These are phyloP conservation scores for Corythoichthys haematopterus DNA, from an alignment of 2,113 vertebrate genomes.

Conservation along the genomic window DNA sequence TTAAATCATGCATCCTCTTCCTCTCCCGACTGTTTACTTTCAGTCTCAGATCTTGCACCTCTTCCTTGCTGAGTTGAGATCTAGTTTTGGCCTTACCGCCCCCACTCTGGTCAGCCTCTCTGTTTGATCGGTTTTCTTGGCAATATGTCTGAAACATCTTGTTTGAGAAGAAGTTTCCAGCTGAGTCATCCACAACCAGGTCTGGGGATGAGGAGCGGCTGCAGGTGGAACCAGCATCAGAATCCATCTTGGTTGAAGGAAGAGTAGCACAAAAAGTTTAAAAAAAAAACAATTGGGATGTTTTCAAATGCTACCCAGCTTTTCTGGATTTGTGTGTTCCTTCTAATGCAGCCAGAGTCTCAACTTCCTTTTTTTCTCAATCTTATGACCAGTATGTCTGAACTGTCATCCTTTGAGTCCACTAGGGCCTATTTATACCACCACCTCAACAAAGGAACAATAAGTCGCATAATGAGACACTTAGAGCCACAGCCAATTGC, in stretches of 20 bases:
- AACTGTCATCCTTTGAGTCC: conserved; percentile 55
- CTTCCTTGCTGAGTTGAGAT: conserved; percentile 54
- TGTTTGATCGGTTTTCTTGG: conserved; percentile 33
- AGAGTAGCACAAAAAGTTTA: background rate
- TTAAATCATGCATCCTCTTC: conserved; percentile 81
- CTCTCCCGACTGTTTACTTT: conserved; percentile 81
- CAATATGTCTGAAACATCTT: conserved; percentile 72
- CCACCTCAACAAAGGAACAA: conserved; percentile 77
- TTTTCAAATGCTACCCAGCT: conserved; percentile 14
- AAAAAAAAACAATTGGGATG: background rate
- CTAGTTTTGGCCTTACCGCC: conserved; percentile 42
- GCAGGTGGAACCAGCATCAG: conserved; percentile 70
- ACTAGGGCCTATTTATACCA: conserved; percentile 72
- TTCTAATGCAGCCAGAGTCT: conserved; percentile 19
- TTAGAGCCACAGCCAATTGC: conserved; percentile 74
- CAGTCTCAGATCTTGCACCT: conserved; percentile 74
- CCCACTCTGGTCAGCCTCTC: conserved; percentile 11
- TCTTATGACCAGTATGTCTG: conserved; percentile 28
- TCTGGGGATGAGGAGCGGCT: conserved; percentile 79
- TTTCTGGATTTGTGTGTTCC: conserved; percentile 1
- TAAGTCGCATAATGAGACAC: conserved; percentile 75
- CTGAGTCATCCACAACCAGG: conserved; percentile 64
- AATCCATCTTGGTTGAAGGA: conserved; percentile 64
- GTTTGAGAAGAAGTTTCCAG: conserved; percentile 67
- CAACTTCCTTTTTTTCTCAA: conserved; percentile 12